Evolutionary conservation across 2,797 vertebrate species (phyloP), one percentile per base, ranked within the genome.

Genomic region (Gallirallus australis): DNA sequence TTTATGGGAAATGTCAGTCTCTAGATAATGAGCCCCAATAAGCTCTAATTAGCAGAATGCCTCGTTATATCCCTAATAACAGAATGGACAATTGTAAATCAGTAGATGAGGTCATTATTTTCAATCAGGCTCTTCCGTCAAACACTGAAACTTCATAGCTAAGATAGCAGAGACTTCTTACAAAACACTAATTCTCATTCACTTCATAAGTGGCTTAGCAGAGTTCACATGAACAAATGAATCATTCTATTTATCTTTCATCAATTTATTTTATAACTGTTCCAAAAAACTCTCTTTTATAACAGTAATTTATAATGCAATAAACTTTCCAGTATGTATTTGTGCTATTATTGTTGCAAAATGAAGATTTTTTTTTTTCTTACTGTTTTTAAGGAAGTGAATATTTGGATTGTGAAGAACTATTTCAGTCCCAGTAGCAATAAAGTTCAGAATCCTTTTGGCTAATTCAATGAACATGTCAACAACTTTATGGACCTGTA

Each of bases 91-190:
- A 54, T 88, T 90, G 94, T 93, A 97, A 94, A 88, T 89, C 40
- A 69, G 86, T 75, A 93, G 78, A 86, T 83, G 90, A 96, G 80
- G 60, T 93, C 53, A 92, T 93, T 96, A 86, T 93, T 97, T 97
- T 95, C 50, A 86, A 69, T 82, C 88, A 70, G 37, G 89, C 48
- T 86, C 33, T 64, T 94, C 80, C 3, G 1, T 92, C 40, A 76
- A 73, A 90, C n/a, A 90, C 47, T 59, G 93, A 91, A 82, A 45
- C 78, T 88, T 82, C 47, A 64, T 77, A 77, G 48, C 45, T 59
- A 75, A 90, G 70, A 89, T 30, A 86, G 60, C 33, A 90, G 28
- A 33, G 71, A 89, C 83, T 95, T 81, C 59, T 94, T 82, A 86
- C 35, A 85, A 90, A 79, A 72, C 53, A 91, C 63, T 86, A 33